A percentile compares a stretch with the other conserved stretches of the same genome.
Evolutionary conservation across 2,888 invertebrate species (phyloP).

Genomic region (Ophion ellenae): DNA sequence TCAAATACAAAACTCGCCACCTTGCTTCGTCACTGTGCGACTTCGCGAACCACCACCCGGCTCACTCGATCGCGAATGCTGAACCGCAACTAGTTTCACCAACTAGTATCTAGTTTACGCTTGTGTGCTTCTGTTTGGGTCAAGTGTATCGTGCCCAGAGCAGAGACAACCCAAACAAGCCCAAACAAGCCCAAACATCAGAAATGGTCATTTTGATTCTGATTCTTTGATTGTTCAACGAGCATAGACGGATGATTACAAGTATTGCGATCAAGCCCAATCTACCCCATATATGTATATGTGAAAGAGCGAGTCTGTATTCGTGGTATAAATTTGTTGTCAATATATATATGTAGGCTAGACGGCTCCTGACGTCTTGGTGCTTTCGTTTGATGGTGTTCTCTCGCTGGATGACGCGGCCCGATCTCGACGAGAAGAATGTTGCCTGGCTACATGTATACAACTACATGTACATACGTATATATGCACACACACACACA

Average conservation of each 20-base stretch:
- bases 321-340: constrained; percentile 35
- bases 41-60: neutral
- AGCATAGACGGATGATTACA: no score
- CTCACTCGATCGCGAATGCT: neutral
- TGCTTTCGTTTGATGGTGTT: constrained; percentile 45
- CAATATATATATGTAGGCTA: constrained; percentile 18
- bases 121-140: no score
- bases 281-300: neutral
- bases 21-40: no score
- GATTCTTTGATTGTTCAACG: no score
- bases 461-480: no score
- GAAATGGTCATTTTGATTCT: no score
- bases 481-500: neutral
- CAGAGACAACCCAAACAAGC: no score
- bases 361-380: constrained; percentile 51
- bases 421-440: constrained; percentile 41
- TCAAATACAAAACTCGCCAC: constrained; percentile 2
- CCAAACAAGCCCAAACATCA: no score
- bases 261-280: no score
- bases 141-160: no score
- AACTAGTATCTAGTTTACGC: no score
- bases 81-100: no score
- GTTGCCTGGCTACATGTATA: constrained; percentile 5
- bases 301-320: neutral
- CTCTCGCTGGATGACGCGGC: constrained; percentile 48